These are phyloP conservation scores for Phylloscopus trochiloides DNA, from an alignment of 2,113 vertebrate genomes.

Conservation along the genomic window DNA sequence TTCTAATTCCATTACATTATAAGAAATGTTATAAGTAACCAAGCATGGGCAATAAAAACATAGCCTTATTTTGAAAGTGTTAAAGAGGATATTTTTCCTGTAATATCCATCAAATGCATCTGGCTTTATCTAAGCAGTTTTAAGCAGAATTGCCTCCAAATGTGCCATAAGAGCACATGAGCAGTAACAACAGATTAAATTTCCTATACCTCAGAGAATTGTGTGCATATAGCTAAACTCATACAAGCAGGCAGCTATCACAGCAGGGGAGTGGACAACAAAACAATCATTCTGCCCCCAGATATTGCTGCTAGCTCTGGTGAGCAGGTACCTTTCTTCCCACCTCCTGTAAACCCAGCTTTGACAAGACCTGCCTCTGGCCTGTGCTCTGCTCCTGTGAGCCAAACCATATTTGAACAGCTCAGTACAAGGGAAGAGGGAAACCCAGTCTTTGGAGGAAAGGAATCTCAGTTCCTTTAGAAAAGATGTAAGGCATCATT, in stretches of 20 bases:
- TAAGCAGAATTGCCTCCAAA: slow-evolving; percentile 8
- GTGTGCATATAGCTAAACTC: not conserved
- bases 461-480: not conserved
- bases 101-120: not conserved
- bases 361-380: not conserved
- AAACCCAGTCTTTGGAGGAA: not conserved
- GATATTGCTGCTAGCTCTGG: not conserved
- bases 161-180: not conserved
- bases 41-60: not conserved
- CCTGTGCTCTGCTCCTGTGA: not conserved
- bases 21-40: not conserved
- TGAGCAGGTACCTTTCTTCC: not conserved
- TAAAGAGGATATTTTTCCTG: not conserved
- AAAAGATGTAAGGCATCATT: accelerated
- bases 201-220: not conserved
- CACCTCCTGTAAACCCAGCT: not conserved
- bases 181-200: slow-evolving; percentile 10
- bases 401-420: not conserved
- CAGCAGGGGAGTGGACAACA: not conserved
- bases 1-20: not conserved
- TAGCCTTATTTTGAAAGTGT: not conserved
- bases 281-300: not conserved
- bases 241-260: not conserved
- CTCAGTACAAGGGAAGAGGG: not conserved
- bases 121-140: slow-evolving; percentile 18